phyloP scores from a whole-genome alignment of 2,797 vertebrate species.

The Enteromius radiatus region DNA sequence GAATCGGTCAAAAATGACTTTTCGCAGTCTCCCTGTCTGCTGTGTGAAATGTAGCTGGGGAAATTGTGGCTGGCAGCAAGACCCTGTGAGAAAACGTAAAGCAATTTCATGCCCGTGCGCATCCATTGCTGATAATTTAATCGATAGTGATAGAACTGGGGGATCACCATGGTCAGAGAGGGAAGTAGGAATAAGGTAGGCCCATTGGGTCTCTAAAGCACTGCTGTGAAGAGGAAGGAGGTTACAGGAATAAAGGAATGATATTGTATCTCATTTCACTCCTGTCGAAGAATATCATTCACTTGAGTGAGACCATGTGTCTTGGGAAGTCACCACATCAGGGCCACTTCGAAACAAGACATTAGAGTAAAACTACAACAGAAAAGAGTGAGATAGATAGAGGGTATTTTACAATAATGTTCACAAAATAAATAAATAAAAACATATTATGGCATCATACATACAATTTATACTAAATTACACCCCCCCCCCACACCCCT shows the following conservation, averaged over 20 bases:
- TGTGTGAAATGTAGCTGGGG: slow-evolving; percentile 67
- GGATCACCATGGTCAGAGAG: slow-evolving; percentile 18
- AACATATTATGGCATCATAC: neutral
- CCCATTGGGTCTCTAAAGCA: slow-evolving; percentile 40
- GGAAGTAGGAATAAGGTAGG: slow-evolving; percentile 35
- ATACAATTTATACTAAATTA: neutral
- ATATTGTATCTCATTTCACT: slow-evolving; percentile 46
- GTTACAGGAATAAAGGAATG: slow-evolving; percentile 42
- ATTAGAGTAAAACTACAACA: slow-evolving; percentile 25
- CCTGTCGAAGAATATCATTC: slow-evolving; percentile 47
- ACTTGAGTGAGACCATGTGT: slow-evolving; percentile 38
- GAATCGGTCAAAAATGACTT: slow-evolving; percentile 60
- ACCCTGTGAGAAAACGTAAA: slow-evolving; percentile 65
- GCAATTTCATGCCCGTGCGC: slow-evolving; percentile 74
- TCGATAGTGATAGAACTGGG: slow-evolving; percentile 71
- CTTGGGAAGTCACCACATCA: slow-evolving; percentile 45
- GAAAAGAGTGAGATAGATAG: slow-evolving; percentile 19
- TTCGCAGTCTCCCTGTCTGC: slow-evolving; percentile 52
- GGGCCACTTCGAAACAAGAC: slow-evolving; percentile 30
- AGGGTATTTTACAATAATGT: slow-evolving; percentile 4
- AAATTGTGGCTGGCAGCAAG: slow-evolving; percentile 65
- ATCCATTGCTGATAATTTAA: slow-evolving; percentile 73
- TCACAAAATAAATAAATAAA: neutral
- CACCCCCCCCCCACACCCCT: no score
- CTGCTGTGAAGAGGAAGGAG: neutral